Evolutionary conservation across 2,113 vertebrate genomes (phyloP).

Genomic region (Marmota flaviventris): DNA sequence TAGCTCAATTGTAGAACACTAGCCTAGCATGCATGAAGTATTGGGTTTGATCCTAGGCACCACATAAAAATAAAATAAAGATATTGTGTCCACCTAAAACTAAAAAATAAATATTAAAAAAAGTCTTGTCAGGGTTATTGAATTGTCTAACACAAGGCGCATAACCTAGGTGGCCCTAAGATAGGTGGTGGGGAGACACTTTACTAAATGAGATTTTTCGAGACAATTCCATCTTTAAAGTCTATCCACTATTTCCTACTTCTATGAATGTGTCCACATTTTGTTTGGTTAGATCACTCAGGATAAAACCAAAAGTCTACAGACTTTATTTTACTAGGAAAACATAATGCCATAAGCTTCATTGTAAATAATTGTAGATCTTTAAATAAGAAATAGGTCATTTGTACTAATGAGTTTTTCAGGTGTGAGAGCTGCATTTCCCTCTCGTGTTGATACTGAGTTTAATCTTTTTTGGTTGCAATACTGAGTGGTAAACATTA

Average conservation of each 20-base stretch:
- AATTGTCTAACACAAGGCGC: not conserved
- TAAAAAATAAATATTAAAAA: no score
- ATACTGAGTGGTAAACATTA: not conserved
- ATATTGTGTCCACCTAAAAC: no score
- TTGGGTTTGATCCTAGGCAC: no score
- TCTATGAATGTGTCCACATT: not conserved
- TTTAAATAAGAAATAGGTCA: not conserved
- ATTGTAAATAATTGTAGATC: not conserved
- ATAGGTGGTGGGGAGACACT: not conserved
- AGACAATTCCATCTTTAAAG: not conserved
- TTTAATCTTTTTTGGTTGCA: not conserved
- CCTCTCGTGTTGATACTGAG: not conserved
- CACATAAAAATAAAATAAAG: no score
- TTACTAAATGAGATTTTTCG: not conserved
- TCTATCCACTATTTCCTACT: not conserved
- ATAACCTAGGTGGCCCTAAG: not conserved
- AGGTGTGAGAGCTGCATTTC: not conserved
- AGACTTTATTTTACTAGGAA: not conserved
- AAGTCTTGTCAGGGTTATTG: not conserved
- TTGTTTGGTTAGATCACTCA: not conserved
- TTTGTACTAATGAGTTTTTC: not conserved
- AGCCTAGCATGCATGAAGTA: no score
- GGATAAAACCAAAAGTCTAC: not conserved
- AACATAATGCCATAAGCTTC: not conserved
- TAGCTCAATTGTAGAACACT: no score